phyloP scores from a whole-genome alignment of 1,140 invertebrate genomes.

The Acromyrmex heyeri region DNA sequence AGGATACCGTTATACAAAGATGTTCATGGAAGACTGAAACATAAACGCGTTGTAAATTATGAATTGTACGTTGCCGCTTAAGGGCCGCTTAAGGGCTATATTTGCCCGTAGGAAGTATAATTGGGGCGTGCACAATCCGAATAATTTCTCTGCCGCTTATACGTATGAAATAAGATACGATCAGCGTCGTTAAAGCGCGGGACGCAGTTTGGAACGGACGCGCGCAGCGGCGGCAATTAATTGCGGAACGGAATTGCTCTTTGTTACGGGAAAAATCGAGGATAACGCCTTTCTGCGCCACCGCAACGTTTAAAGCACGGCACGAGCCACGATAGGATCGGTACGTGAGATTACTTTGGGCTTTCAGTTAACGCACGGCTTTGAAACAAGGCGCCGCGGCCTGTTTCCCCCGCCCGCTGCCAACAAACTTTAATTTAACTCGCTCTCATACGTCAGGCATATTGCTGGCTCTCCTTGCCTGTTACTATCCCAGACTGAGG shows the following conservation, averaged over 20 bases:
- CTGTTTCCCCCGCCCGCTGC: constrained; percentile 44
- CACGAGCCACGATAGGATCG: constrained; percentile 47
- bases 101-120: constrained; percentile 37
- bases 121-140: constrained; percentile 1
- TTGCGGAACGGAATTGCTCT: constrained; percentile 43
- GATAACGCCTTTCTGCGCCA: constrained; percentile 35
- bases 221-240: constrained; percentile 49
- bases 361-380: constrained; percentile 66
- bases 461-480: constrained; percentile 73
- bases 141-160: constrained; percentile 16
- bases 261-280: constrained; percentile 35
- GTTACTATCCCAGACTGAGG: constrained; percentile 21
- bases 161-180: constrained; percentile 53
- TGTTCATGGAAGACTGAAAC: constrained; percentile 8
- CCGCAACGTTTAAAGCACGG: constrained; percentile 24
- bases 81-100: constrained; percentile 1
- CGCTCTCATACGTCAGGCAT: constrained; percentile 75
- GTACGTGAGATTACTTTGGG: constrained; percentile 75
- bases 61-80: constrained; percentile 19
- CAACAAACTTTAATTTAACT: constrained; percentile 78
- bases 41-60: constrained; percentile 11
- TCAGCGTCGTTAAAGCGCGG: constrained; percentile 20
- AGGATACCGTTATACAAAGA: background rate
- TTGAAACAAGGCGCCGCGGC: constrained; percentile 69
- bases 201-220: constrained; percentile 29